Percentiles rank a stretch among this genome's conserved stretches.
Conservation (phyloP, 2,888 invertebrate genomes). For the Bursaphelenchus okinawaensis region DNA sequence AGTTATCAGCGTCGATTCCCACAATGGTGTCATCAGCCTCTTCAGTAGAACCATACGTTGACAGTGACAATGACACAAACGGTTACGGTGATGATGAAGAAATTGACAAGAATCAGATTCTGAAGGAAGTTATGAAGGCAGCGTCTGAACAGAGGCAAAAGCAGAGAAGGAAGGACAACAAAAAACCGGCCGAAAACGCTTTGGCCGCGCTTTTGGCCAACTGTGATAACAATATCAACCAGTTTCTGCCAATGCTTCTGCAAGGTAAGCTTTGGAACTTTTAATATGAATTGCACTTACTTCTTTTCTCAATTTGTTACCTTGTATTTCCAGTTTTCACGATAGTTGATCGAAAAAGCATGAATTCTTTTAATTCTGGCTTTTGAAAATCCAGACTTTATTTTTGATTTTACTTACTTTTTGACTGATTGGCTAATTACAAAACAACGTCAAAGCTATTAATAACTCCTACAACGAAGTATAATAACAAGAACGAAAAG, state of each 20-base stretch:
- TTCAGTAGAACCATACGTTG: conserved; percentile 18
- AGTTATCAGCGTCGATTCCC: conserved; percentile 18
- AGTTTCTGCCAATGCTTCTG: background rate
- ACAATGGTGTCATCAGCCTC: conserved; percentile 23
- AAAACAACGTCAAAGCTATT: no score
- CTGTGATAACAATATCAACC: background rate
- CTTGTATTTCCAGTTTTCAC: background rate
- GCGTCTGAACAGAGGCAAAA: background rate
- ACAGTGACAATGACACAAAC: conserved; percentile 23
- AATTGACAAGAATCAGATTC: background rate
- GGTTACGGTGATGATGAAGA: conserved; percentile 11
- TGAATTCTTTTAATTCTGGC: background rate
- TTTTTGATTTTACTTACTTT: no score
- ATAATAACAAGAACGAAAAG: no score
- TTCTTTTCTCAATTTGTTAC: background rate
- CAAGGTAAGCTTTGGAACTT: background rate
- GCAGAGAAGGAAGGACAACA: background rate
- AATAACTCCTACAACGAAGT: no score
- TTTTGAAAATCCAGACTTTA: no score
- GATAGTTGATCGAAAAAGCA: background rate
- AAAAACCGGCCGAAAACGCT: background rate
- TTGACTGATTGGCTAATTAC: no score
- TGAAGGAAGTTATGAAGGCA: background rate
- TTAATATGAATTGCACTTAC: no score
- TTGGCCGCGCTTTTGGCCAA: background rate